Percentiles rank a stretch among this genome's conserved stretches.
phyloP scores from a whole-genome alignment of 1,140 invertebrate species.

The Tachypleus tridentatus region DNA sequence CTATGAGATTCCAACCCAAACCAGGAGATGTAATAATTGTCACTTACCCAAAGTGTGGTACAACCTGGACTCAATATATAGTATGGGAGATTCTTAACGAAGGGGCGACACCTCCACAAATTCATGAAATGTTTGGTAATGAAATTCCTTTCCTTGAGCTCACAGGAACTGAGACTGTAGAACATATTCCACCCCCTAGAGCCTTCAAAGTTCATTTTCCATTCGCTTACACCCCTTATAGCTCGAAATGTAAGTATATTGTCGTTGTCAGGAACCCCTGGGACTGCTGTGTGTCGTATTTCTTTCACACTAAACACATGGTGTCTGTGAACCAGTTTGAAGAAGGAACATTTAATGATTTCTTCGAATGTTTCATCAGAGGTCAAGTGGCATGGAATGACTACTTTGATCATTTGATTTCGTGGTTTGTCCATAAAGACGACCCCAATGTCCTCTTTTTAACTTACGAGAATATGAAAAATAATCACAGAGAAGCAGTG shows the following conservation, averaged over 20 bases:
- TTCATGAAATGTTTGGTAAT: constrained; percentile 1
- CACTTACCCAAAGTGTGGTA: constrained; percentile 9
- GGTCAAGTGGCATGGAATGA: constrained; percentile 30
- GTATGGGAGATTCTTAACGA: constrained; percentile 9
- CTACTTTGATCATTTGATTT: constrained; percentile 30
- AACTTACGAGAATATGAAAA: too few species aligned
- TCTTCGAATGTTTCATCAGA: constrained; percentile 29
- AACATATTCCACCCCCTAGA: neutral
- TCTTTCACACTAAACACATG: constrained; percentile 5
- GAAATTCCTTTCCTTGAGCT: constrained; percentile 6
- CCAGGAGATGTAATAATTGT: constrained; percentile 15
- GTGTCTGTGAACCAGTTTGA: neutral
- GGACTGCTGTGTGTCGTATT: constrained; percentile 13
- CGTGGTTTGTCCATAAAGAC: constrained; percentile 25
- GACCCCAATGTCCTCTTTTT: too few species aligned
- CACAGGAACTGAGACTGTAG: neutral
- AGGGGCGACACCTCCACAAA: neutral
- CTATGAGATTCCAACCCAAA: constrained; percentile 12
- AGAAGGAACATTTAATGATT: constrained; percentile 29
- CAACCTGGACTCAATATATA: constrained; percentile 15
- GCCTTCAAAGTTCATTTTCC: constrained; percentile 11
- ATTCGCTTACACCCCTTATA: constrained; percentile 2
- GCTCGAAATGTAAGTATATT: constrained; percentile 9
- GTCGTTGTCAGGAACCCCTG: constrained; percentile 8
- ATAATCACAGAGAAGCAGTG: too few species aligned